Conservation (phyloP, 2,797 vertebrate species). For the Pipistrellus kuhlii region DNA sequence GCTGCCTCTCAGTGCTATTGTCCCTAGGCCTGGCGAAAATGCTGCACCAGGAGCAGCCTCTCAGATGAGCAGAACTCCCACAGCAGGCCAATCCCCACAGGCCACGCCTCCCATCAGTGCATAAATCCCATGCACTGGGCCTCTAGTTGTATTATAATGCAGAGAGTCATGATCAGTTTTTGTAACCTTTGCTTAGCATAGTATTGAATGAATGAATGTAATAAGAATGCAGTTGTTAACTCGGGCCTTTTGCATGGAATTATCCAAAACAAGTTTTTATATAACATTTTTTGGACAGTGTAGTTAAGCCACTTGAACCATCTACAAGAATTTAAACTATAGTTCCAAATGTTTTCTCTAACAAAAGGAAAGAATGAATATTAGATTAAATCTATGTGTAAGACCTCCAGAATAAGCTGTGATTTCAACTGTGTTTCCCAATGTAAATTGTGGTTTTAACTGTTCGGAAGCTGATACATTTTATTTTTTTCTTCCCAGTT, state of each 20-base stretch:
- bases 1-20: too few species aligned
- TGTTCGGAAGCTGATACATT: conserved; percentile 51
- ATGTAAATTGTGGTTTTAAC: conserved; percentile 59
- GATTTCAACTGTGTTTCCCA: conserved; percentile 26
- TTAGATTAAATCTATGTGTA: conserved; percentile 1
- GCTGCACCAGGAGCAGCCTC: too few species aligned
- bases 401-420: conserved; percentile 47
- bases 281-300: conserved; percentile 38
- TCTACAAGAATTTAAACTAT: conserved; percentile 25
- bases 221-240: conserved; percentile 32
- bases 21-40: too few species aligned
- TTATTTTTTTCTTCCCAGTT: not conserved
- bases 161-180: not conserved
- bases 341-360: conserved; percentile 25
- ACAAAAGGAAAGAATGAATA: not conserved
- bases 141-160: not conserved
- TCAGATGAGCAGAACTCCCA: too few species aligned
- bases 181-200: conserved; percentile 40
- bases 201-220: conserved; percentile 2
- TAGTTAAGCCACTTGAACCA: conserved; percentile 57
- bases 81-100: too few species aligned
- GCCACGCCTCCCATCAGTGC: too few species aligned
- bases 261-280: conserved; percentile 40
- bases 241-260: conserved; percentile 44
- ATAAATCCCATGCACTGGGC: too few species aligned